Conservation (phyloP, 2,888 invertebrate species). For the Acrobeloides nanus region DNA sequence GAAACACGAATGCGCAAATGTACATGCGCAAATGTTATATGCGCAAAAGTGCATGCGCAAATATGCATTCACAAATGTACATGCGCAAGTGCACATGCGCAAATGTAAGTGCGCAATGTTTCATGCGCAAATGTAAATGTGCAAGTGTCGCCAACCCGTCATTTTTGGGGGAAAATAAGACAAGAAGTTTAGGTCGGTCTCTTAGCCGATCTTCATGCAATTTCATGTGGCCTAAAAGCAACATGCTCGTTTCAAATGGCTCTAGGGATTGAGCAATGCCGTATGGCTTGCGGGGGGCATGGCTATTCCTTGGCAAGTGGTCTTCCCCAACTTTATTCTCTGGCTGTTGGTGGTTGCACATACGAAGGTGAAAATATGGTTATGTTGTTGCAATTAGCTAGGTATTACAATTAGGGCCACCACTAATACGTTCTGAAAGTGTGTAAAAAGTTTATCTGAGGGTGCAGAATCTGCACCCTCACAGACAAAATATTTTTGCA, state of each 20-base stretch:
- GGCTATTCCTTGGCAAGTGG: slow-evolving; percentile 70
- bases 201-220: slow-evolving; percentile 70
- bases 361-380: slow-evolving; percentile 97
- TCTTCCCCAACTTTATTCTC: slow-evolving; percentile 72
- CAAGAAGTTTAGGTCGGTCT: slow-evolving; percentile 19
- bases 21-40: too few relatives aligned
- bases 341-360: slow-evolving; percentile 54
- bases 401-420: too few relatives aligned
- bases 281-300: slow-evolving; percentile 87
- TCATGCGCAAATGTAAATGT: too few relatives aligned
- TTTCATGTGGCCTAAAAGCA: slow-evolving; percentile 85
- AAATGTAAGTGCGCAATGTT: too few relatives aligned
- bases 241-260: slow-evolving; percentile 64
- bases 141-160: too few relatives aligned
- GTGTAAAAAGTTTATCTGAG: too few relatives aligned
- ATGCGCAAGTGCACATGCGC: too few relatives aligned
- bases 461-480: too few relatives aligned
- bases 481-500: too few relatives aligned
- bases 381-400: slow-evolving; percentile 77
- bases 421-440: too few relatives aligned
- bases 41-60: too few relatives aligned
- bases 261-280: slow-evolving; percentile 71
- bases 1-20: background rate
- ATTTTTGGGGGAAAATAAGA: slow-evolving; percentile 2
- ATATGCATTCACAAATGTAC: too few relatives aligned